Conservation (phyloP, 2,113 vertebrate genomes). For the Sterrhoptilus dennistouni region DNA sequence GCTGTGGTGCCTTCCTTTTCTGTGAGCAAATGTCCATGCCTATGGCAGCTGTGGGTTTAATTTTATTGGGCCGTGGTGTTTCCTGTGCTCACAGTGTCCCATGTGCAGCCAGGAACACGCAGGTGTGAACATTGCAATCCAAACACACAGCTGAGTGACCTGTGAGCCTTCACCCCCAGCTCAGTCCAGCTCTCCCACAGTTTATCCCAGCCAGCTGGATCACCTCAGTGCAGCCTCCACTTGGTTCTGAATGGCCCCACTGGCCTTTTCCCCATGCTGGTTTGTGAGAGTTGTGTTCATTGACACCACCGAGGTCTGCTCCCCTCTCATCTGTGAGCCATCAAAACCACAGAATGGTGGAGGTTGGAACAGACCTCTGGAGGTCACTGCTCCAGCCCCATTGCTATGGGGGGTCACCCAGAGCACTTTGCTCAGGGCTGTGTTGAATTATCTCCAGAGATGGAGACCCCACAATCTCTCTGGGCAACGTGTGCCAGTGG, state of each 20-base stretch:
- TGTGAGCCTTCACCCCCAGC: background rate
- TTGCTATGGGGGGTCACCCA: background rate
- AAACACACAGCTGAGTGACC: background rate
- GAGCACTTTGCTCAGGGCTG: background rate
- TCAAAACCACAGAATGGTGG: fast-evolving
- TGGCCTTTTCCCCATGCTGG: background rate
- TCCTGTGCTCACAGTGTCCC: background rate
- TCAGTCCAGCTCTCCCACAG: background rate
- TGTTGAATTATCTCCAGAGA: background rate
- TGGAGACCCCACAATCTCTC: background rate
- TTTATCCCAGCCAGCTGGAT: background rate
- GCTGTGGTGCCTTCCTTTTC: background rate
- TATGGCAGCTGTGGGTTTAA: background rate
- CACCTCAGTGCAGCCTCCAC: background rate
- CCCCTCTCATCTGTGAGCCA: background rate
- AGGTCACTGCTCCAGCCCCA: background rate
- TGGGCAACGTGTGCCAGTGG: background rate
- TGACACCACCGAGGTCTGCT: background rate
- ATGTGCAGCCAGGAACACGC: background rate
- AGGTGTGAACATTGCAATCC: background rate
- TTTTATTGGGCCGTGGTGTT: too few species aligned
- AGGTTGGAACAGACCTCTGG: background rate
- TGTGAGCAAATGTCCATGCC: too few species aligned
- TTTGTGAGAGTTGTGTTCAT: background rate
- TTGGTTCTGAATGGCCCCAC: background rate